These are phyloP conservation scores for Pterostichus madidus DNA, from an alignment of 2,888 invertebrate genomes.

Conservation along the genomic window DNA sequence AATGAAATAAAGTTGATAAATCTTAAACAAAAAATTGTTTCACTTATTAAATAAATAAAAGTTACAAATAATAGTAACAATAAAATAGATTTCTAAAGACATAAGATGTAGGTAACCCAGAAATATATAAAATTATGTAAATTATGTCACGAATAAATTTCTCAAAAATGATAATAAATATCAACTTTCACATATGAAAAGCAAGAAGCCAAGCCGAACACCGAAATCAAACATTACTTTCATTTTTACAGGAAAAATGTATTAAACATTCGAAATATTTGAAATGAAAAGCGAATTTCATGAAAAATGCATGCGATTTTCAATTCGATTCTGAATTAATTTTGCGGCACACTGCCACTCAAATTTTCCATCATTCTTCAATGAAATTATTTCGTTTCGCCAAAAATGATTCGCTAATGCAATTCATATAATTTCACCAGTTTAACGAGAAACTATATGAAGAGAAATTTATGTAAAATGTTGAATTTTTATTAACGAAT, in stretches of 20 bases:
- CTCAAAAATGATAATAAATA: neutral
- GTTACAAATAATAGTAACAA: no score
- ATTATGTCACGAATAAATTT: neutral
- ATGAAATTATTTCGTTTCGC: constrained; percentile 8
- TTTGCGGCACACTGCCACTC: constrained; percentile 5
- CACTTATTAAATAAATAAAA: no score
- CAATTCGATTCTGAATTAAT: constrained; percentile 19
- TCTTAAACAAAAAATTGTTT: no score
- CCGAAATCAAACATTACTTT: constrained; percentile 50
- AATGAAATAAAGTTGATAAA: no score
- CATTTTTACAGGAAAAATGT: constrained; percentile 24
- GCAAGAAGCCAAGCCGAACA: neutral
- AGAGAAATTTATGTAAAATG: no score
- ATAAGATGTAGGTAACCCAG: no score
- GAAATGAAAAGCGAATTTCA: constrained; percentile 42
- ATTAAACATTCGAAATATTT: constrained; percentile 13
- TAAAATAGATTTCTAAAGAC: no score
- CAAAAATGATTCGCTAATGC: no score
- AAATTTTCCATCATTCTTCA: neutral
- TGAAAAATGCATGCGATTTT: constrained; percentile 45
- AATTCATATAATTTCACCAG: no score
- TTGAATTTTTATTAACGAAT: no score
- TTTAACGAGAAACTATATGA: no score
- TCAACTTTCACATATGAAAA: constrained; percentile 27
- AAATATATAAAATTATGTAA: no score